Evolutionary conservation across 2,113 vertebrate genomes (phyloP), one percentile per base, ranked within the genome.

Genomic region (Eidolon helvum): DNA sequence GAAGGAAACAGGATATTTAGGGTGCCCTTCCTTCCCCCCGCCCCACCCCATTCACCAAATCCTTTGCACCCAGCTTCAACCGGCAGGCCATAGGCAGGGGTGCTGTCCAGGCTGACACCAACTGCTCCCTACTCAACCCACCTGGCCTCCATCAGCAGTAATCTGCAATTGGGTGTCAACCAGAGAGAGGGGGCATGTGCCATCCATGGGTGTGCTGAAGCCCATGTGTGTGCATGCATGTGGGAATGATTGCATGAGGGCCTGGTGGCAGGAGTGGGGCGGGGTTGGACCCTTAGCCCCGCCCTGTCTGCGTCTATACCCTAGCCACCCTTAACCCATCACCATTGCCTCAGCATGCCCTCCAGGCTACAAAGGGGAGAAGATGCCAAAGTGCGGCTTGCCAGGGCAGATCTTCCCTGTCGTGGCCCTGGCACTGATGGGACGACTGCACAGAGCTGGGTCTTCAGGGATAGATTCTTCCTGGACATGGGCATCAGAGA

Each of bases 141-240:
- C 35, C 0, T 5, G 9, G n/a, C 59, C 22, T 35, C 38, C 3
- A 1, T 33, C 4, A 40, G 40, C 24, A 82, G 12, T 26, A n/a
- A 26, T 45, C 22, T 38, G 18, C 10, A 26, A 55, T 82, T 68
- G 59, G 35, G 28, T 35, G 50, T 55, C 48, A 74, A 11, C 33
- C 24, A 72, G 74, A 86, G 38, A 75, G 43, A 21, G 40, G 61
- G 26, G 24, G 45, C 28, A 9, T 38, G 22, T 45, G 24, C 21
- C 38, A 18, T 48, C 53, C 53, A 3, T 0, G 28, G 48, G 28
- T n/a, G 55, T 55, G 55, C 21, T 7, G 21, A 83, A 57, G 35
- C 53, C 63, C 4, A 7, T 1, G 5, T 14, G 24, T 26, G 24
- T 68, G 43, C 0, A 0, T 53, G 24, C 9, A 21, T 28, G 18